Conservation (phyloP, 2,113 vertebrate species). For the Petroica traversi region DNA sequence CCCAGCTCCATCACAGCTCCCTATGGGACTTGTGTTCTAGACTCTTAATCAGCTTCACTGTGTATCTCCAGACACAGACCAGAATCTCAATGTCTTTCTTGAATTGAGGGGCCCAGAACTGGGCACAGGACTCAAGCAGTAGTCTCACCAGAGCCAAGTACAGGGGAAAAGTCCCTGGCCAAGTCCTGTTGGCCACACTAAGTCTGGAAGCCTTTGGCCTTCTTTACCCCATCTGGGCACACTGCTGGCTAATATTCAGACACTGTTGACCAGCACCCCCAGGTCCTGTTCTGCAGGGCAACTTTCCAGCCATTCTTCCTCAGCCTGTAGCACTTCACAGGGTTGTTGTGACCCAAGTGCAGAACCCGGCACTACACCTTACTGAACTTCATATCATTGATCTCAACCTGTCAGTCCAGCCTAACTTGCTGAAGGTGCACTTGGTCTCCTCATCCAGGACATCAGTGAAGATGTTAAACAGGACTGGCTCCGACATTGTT, state of each 20-base stretch:
- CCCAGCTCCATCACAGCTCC: too few relatives aligned
- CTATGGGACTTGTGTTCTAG: background rate
- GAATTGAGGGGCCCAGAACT: background rate
- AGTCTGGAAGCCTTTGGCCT: background rate
- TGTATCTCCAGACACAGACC: background rate
- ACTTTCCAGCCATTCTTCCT: background rate
- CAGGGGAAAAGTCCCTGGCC: too few relatives aligned
- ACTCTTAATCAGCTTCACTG: background rate
- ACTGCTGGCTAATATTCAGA: background rate
- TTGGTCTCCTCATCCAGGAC: background rate
- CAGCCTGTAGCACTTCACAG: background rate
- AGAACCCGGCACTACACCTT: accelerated
- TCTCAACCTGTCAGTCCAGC: background rate
- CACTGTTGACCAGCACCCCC: background rate
- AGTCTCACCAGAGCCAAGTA: background rate
- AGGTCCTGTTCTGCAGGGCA: background rate
- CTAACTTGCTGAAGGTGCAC: background rate
- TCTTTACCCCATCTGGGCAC: background rate
- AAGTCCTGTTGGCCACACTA: background rate
- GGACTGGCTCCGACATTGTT: accelerated
- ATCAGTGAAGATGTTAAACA: background rate
- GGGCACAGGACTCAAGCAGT: background rate
- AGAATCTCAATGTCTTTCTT: background rate
- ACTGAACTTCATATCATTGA: background rate
- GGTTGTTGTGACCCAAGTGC: background rate